These are phyloP conservation scores for Drosophila subquinaria DNA, from an alignment of 2,888 invertebrate species.

Conservation along the genomic window DNA sequence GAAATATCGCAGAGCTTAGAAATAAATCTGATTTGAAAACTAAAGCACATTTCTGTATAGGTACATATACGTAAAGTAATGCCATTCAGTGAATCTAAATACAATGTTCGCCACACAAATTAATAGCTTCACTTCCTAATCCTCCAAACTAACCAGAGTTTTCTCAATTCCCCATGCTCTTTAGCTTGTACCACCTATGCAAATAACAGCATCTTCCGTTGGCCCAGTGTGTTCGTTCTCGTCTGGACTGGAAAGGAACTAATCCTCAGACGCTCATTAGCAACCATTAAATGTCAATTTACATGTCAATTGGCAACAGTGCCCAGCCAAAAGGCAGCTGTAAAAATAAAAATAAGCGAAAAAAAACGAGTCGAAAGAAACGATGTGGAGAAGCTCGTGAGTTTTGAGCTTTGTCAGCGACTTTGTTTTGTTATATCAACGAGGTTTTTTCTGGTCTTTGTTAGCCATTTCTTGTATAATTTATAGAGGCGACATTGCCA, in stretches of 20 bases:
- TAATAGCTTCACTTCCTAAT: slow-evolving; percentile 10
- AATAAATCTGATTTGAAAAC: background rate
- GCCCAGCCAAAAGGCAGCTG: slow-evolving; percentile 53
- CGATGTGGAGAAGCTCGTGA: slow-evolving; percentile 57
- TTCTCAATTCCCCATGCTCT: slow-evolving; percentile 36
- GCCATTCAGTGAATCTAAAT: background rate
- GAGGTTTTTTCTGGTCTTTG: slow-evolving; percentile 26
- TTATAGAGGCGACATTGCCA: slow-evolving; percentile 72
- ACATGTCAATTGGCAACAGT: slow-evolving; percentile 82
- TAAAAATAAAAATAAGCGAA: slow-evolving; percentile 39
- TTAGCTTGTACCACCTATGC: slow-evolving; percentile 42
- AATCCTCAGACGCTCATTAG: slow-evolving; percentile 79
- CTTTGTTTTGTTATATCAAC: slow-evolving; percentile 51
- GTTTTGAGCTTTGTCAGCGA: slow-evolving; percentile 71
- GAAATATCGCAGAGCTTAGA: background rate
- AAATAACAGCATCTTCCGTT: slow-evolving; percentile 25
- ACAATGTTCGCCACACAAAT: slow-evolving; percentile 4
- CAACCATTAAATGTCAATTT: slow-evolving; percentile 84
- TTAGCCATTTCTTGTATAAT: slow-evolving; percentile 72
- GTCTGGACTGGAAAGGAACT: slow-evolving; percentile 45
- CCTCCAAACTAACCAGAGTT: slow-evolving; percentile 5
- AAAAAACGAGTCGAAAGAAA: slow-evolving; percentile 13
- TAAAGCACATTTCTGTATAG: background rate
- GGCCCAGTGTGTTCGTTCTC: slow-evolving; percentile 8
- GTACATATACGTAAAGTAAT: background rate